A percentile compares a stretch with the other conserved stretches of the same genome.
Conservation (phyloP, 2,797 vertebrate species). For the Neoniphon sammara region DNA sequence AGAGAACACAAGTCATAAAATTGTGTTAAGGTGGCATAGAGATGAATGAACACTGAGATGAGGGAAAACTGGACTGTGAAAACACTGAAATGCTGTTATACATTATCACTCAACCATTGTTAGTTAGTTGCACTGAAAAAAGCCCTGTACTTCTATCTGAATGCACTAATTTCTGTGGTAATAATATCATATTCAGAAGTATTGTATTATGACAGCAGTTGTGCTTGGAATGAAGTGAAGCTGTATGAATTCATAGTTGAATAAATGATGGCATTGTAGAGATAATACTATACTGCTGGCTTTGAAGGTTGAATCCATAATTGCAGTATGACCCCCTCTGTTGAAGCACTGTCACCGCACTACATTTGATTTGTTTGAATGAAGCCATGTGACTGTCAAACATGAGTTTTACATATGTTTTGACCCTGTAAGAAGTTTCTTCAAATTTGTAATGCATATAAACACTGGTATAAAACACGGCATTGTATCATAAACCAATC, state of each 20-base stretch:
- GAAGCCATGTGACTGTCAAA: neutral
- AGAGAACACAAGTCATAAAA: neutral
- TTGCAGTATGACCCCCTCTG: neutral
- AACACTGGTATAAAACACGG: neutral
- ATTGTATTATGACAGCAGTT: too few relatives aligned
- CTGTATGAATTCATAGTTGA: neutral
- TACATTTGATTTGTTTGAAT: neutral
- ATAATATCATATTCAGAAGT: too few relatives aligned
- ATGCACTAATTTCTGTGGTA: too few relatives aligned
- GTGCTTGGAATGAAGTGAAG: neutral
- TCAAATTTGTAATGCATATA: neutral
- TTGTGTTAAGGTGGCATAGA: neutral
- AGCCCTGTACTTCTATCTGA: too few relatives aligned
- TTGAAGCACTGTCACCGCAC: neutral
- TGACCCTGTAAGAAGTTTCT: neutral
- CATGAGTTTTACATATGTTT: neutral
- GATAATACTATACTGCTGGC: neutral
- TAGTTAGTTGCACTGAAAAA: neutral
- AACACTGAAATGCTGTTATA: neutral
- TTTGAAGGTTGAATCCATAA: neutral
- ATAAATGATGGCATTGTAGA: neutral
- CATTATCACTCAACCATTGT: neutral
- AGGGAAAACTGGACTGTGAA: neutral
- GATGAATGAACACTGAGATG: neutral
- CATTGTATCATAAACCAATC: slow-evolving; percentile 21